These are phyloP conservation scores for Rhodophaea formosa DNA, from an alignment of 2,888 invertebrate genomes.

Conservation along the genomic window DNA sequence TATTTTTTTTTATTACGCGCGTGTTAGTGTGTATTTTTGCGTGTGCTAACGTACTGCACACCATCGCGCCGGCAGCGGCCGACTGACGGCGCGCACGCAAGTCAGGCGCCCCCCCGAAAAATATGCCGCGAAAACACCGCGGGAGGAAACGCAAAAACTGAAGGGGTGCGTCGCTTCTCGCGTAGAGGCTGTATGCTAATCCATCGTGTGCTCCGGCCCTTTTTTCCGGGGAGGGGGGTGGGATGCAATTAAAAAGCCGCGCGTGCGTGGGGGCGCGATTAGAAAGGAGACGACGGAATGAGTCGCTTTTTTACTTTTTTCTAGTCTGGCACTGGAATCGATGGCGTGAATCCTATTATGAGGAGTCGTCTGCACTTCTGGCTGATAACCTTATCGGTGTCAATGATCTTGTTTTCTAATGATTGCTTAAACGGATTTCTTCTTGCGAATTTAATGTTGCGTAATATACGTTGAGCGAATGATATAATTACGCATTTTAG, in stretches of 20 bases:
- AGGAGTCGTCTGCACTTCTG: conserved; percentile 29
- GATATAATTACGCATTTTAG: not conserved
- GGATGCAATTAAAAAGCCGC: conserved; percentile 80
- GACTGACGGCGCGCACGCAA: conserved; percentile 77
- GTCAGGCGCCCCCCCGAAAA: conserved; percentile 56
- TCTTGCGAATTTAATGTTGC: not conserved
- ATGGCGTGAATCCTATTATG: conserved; percentile 39
- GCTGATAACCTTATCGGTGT: conserved; percentile 18
- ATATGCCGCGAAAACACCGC: conserved; percentile 72
- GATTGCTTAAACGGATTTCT: not conserved
- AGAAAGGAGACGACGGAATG: conserved; percentile 77
- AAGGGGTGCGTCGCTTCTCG: conserved; percentile 71
- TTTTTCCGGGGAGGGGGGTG: conserved; percentile 73
- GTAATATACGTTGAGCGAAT: not conserved
- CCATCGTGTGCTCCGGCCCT: conserved; percentile 70
- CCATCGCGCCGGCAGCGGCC: conserved; percentile 71
- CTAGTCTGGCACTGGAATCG: conserved; percentile 73
- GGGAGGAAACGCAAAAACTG: conserved; percentile 74
- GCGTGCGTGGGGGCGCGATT: conserved; percentile 79
- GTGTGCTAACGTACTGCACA: conserved; percentile 54
- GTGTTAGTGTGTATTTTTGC: conserved; percentile 33
- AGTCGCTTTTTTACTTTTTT: conserved; percentile 77
- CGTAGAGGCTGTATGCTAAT: conserved; percentile 79
- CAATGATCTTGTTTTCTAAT: conserved; percentile 14
- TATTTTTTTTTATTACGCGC: conserved; percentile 22